A percentile compares a stretch with the other conserved stretches of the same genome.
Conservation (phyloP, 2,113 vertebrate species). For the Eidolon helvum region DNA sequence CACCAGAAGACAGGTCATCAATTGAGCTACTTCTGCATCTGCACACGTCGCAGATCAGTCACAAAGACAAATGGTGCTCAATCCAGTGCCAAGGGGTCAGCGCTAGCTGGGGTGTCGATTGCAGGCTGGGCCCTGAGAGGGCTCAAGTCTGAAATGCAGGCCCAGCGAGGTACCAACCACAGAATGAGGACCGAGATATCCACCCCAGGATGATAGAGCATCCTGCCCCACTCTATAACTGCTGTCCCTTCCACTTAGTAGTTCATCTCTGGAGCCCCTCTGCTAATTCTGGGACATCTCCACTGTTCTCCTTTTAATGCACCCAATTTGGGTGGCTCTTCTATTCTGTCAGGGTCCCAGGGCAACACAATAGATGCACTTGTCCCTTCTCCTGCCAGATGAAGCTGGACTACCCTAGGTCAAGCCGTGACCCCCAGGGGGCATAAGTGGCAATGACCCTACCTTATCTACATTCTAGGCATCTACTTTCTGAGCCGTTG, state of each 20-base stretch:
- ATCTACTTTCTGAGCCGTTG: background rate
- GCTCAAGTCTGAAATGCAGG: constrained; percentile 9
- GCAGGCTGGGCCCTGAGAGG: constrained; percentile 11
- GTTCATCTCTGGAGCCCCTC: background rate
- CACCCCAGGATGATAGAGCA: background rate
- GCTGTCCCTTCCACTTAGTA: no score
- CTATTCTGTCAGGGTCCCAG: background rate
- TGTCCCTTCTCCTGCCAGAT: background rate
- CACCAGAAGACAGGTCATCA: constrained; percentile 78
- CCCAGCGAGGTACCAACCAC: background rate
- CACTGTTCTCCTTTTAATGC: background rate
- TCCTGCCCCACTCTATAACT: background rate
- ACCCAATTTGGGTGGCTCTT: background rate
- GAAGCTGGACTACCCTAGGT: background rate
- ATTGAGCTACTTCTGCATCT: constrained; percentile 77
- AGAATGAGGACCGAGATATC: background rate
- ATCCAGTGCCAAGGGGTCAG: constrained; percentile 65
- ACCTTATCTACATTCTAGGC: background rate
- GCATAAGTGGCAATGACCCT: background rate
- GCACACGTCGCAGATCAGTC: constrained; percentile 81
- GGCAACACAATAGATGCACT: background rate
- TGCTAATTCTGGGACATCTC: background rate
- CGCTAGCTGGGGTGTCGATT: constrained; percentile 27
- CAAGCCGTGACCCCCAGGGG: background rate
- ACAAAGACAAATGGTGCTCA: constrained; percentile 72